phyloP scores from a whole-genome alignment of 2,113 vertebrate species.

The Bungarus multicinctus region DNA sequence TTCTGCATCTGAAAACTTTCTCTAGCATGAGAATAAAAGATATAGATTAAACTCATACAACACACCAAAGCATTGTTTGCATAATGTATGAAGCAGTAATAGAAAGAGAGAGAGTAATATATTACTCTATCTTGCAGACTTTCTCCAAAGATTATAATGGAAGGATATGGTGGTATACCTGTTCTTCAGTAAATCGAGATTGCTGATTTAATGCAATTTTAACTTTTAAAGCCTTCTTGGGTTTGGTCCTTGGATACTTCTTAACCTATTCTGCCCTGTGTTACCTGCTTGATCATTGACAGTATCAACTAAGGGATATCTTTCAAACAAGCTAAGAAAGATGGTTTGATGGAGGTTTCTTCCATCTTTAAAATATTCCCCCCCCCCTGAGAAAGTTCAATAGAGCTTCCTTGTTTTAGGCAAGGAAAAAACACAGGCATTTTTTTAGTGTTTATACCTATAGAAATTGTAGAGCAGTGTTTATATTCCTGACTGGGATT shows the following conservation, averaged over 20 bases:
- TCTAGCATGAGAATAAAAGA: neutral
- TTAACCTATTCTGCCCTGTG: too few species aligned
- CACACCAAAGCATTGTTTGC: neutral
- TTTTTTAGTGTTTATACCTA: neutral
- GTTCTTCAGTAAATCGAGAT: neutral
- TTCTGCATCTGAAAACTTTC: neutral
- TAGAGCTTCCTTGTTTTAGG: neutral
- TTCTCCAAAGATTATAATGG: neutral
- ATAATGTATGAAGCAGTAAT: neutral
- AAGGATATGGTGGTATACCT: neutral
- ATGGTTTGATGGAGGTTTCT: neutral
- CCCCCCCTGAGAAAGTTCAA: neutral
- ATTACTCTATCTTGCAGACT: neutral
- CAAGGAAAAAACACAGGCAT: neutral
- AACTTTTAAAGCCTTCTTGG: neutral
- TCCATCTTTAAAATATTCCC: neutral
- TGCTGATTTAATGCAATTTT: neutral
- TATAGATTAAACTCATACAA: neutral
- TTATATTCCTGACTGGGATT: neutral
- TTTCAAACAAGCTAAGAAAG: neutral
- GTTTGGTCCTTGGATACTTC: too few species aligned
- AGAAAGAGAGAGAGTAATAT: neutral
- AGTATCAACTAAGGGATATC: neutral
- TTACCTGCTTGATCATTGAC: neutral
- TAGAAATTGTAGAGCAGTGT: neutral